Conservation (phyloP, 2,888 invertebrate genomes). For the Conomelus anceps region DNA sequence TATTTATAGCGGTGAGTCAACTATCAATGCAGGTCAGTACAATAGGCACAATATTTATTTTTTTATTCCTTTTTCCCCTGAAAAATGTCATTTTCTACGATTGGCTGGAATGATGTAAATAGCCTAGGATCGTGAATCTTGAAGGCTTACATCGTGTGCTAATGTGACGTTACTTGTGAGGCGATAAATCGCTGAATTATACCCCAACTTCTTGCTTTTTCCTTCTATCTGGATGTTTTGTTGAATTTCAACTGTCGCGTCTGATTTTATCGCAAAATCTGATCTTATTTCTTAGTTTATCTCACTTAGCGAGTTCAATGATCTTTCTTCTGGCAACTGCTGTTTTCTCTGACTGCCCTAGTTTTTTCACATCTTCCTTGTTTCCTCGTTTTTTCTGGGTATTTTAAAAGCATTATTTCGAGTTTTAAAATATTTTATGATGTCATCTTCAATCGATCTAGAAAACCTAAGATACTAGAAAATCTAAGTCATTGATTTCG, state of each 20-base stretch:
- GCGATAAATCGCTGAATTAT: not conserved
- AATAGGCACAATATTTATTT: not conserved
- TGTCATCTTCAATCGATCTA: no score
- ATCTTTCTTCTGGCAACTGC: not conserved
- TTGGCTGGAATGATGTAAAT: not conserved
- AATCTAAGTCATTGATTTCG: no score
- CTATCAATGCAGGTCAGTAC: not conserved
- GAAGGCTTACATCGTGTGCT: not conserved
- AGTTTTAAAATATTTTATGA: not conserved
- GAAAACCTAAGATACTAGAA: no score
- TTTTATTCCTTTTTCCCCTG: not conserved
- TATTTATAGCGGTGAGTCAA: not conserved
- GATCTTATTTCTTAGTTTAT: not conserved
- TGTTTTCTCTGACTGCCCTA: not conserved
- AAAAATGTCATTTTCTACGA: not conserved
- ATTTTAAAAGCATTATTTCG: no score
- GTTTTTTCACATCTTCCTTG: not conserved
- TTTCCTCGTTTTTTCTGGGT: not conserved
- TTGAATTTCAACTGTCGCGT: not conserved
- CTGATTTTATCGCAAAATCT: not conserved
- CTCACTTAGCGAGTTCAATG: not conserved
- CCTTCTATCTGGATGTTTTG: not conserved
- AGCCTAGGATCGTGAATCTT: not conserved
- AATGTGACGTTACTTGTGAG: not conserved
- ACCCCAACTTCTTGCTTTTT: not conserved